Base-by-base conservation (phyloP, 2,888 invertebrate genomes). In the Meteorus cinctellus region DNA sequence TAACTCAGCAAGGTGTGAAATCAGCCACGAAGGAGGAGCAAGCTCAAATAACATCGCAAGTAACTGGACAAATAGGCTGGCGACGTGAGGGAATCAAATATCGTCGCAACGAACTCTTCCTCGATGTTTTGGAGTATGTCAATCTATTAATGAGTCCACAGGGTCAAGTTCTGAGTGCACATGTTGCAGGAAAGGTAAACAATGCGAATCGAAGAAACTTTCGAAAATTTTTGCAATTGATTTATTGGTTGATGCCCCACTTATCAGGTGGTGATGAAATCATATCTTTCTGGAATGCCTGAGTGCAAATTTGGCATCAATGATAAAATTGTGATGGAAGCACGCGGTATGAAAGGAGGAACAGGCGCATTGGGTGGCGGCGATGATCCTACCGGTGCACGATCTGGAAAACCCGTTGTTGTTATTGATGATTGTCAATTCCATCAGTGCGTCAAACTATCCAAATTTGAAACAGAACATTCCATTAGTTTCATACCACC, bases 351-450 rank as follows among this genome's bases (percentile, higher is more conserved):
- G 84, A 94, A 94, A 19, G 92, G 92, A 67, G 86, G 86, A 16
- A 91, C 93, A 88, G 79, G 83, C 55, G 84, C 86, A 55, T 80
- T 88, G 86, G 93, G 92, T 3, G 93, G 93, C 0, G 93, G 94
- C 77, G 89, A 91, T 12, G 92, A 91, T 85, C 94, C 94, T 87
- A 90, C 93, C 60, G 92, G 96, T 91, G 95, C 96, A 24, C 94
- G 97, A 79, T 95, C 96, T n/a, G 97, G 97, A 71, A 98, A 98
- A 90, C 98, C 98, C 0, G 97, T 98, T 55, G 99, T 99, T n/a
- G 99, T 99, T 29, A 99, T 99, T 84, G 99, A 99, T 88, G 99
- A 99, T 91, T 99, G 99, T 86, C 99, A 99, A 91, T 99, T 99
- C 91, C 99, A 99, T 91, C 99, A 99, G 91, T 99, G 99, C 89